phyloP scores from a whole-genome alignment of 1,140 invertebrate genomes.

The Eriosoma lanigerum region DNA sequence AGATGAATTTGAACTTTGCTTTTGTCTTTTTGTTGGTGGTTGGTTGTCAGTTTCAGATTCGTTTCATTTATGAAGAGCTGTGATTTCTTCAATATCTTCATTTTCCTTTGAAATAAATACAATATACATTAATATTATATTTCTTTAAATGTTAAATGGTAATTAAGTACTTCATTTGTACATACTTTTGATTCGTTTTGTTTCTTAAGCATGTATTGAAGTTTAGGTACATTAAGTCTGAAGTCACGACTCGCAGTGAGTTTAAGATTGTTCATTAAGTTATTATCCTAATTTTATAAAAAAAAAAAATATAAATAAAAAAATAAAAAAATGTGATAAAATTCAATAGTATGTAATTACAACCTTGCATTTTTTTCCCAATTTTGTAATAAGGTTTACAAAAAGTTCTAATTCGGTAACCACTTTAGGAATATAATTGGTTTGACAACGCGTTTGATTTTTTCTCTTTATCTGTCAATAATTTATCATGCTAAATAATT shows the following conservation, averaged over 20 bases:
- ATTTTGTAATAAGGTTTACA: conserved; percentile 25
- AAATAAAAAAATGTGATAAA: not conserved
- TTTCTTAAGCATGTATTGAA: conserved; percentile 22
- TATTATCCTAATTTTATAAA: conserved; percentile 28
- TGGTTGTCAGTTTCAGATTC: not conserved
- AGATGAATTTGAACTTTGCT: not conserved
- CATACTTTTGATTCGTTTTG: conserved; percentile 35
- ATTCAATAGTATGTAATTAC: not conserved
- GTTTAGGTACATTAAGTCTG: conserved; percentile 36
- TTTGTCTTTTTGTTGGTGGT: conserved; percentile 21
- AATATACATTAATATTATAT: not conserved
- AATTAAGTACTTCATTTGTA: not conserved
- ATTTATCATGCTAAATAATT: conserved; percentile 28
- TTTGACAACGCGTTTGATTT: conserved; percentile 38
- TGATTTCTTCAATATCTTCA: not conserved
- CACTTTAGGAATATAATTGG: conserved; percentile 26
- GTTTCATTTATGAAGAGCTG: not conserved
- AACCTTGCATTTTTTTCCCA: conserved; percentile 48
- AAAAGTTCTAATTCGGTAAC: conserved; percentile 37
- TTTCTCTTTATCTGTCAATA: conserved; percentile 39
- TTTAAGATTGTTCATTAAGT: conserved; percentile 12
- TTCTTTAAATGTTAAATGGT: not conserved
- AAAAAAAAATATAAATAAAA: not conserved
- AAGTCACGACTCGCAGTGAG: conserved; percentile 29
- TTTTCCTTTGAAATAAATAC: not conserved